Conservation (phyloP, 2,113 vertebrate genomes). For the Oxyura jamaicensis region DNA sequence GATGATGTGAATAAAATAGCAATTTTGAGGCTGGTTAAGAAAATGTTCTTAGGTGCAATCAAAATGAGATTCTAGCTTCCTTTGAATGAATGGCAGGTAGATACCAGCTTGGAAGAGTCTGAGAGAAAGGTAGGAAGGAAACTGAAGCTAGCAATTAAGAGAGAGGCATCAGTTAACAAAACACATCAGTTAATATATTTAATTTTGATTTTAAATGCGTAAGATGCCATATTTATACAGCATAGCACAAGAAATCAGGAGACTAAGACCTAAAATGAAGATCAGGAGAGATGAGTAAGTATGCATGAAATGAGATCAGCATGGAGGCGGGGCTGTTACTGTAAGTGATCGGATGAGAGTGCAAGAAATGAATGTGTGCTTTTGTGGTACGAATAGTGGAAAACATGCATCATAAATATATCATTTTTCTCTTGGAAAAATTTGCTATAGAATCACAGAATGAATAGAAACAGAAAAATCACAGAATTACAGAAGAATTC, state of each 20-base stretch:
- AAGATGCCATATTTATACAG: background rate
- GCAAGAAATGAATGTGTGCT: background rate
- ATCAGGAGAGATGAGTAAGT: background rate
- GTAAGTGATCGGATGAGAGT: background rate
- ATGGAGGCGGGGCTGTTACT: background rate
- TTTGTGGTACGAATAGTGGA: background rate
- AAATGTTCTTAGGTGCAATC: background rate
- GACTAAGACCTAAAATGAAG: background rate
- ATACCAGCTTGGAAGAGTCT: background rate
- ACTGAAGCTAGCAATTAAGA: background rate
- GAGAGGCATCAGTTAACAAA: background rate
- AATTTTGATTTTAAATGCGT: background rate
- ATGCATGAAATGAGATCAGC: background rate
- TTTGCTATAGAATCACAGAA: background rate
- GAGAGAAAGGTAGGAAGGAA: background rate
- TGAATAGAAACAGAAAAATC: background rate
- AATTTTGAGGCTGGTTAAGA: background rate
- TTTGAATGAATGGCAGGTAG: background rate
- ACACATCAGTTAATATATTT: background rate
- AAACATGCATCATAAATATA: background rate
- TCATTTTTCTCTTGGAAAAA: background rate
- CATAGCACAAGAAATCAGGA: background rate
- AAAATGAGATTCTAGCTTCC: background rate
- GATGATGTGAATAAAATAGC: background rate
- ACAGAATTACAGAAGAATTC: background rate